phyloP scores from a whole-genome alignment of 2,888 invertebrate species.

The Chrysomela aeneicollis region DNA sequence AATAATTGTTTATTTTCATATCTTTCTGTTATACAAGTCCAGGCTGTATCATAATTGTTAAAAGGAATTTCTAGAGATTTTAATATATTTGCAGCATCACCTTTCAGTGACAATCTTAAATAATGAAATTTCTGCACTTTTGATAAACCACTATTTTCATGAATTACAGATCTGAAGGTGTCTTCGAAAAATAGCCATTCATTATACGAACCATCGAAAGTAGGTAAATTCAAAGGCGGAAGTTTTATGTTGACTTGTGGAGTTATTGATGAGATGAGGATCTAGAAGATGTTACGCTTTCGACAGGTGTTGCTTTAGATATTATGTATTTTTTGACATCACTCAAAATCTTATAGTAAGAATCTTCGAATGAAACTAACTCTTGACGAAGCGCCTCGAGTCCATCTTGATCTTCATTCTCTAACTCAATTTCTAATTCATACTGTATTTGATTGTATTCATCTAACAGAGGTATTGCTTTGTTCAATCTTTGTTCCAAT shows the following conservation, averaged over 20 bases:
- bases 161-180: constrained; percentile 2
- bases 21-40: not conserved
- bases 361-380: no score
- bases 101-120: not conserved
- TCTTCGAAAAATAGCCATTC: constrained; percentile 15
- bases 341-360: no score
- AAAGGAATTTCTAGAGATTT: not conserved
- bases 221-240: constrained; percentile 1
- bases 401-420: no score
- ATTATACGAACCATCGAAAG: not conserved
- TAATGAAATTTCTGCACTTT: not conserved
- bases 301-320: no score
- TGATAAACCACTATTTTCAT: not conserved
- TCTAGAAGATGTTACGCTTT: no score
- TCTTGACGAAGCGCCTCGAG: no score
- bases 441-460: no score
- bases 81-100: not conserved
- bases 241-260: not conserved
- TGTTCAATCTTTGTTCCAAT: no score
- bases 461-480: no score
- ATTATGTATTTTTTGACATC: no score
- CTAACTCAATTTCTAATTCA: no score
- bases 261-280: no score
- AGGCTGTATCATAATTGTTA: not conserved
- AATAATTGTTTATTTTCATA: not conserved